These are phyloP conservation scores for Triplophysa yarkandensis DNA, from an alignment of 2,797 vertebrate species.

Conservation along the genomic window DNA sequence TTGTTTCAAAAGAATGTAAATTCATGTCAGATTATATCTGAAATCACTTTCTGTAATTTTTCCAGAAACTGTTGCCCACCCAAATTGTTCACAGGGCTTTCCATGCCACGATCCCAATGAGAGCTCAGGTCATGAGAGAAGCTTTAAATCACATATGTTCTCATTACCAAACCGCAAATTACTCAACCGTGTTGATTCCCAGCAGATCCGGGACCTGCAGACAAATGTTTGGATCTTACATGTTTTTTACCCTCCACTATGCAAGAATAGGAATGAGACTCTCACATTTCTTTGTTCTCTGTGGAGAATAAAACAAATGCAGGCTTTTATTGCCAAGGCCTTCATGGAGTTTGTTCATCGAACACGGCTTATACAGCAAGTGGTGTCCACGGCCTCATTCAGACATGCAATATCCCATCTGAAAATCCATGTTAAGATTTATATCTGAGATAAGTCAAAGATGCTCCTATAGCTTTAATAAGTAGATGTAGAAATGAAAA, in stretches of 20 bases:
- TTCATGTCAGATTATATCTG: constrained; percentile 74
- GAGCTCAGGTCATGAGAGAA: constrained; percentile 63
- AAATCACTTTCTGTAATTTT: constrained; percentile 61
- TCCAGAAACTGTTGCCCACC: constrained; percentile 69
- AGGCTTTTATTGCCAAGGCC: constrained; percentile 57
- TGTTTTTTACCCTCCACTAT: constrained; percentile 50
- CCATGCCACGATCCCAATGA: constrained; percentile 68
- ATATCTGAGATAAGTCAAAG: neutral
- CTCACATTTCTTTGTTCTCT: constrained; percentile 64
- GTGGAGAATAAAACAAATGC: constrained; percentile 63
- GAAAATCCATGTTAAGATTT: neutral
- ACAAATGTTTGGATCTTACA: neutral
- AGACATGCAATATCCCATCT: constrained; percentile 44
- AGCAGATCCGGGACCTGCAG: neutral
- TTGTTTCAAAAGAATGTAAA: constrained; percentile 74
- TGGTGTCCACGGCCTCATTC: constrained; percentile 46
- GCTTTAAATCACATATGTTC: constrained; percentile 53
- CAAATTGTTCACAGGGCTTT: constrained; percentile 72
- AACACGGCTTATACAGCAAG: constrained; percentile 55
- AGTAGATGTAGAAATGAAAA: no score
- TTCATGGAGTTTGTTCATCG: constrained; percentile 46
- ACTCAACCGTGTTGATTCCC: constrained; percentile 16
- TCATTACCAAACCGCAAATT: constrained; percentile 43
- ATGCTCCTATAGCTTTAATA: no score
- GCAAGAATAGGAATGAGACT: constrained; percentile 67